phyloP scores from a whole-genome alignment of 2,113 vertebrate species.

The Otocyon megalotis region DNA sequence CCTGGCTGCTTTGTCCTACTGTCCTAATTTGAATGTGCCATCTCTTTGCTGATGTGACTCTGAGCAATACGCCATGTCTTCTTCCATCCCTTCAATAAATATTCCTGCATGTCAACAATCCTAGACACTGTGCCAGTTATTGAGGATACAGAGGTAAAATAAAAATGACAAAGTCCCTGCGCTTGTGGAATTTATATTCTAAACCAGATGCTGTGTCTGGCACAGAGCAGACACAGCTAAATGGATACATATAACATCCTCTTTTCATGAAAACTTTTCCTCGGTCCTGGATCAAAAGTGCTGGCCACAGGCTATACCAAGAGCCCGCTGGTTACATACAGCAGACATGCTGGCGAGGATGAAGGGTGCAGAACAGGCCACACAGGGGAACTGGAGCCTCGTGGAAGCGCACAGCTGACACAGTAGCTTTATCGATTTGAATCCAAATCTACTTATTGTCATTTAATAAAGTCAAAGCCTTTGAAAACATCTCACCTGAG shows the following conservation, averaged over 20 bases:
- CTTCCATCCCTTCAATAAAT: background rate
- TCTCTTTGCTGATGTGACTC: background rate
- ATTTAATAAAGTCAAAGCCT: background rate
- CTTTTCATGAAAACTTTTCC: slow-evolving; percentile 20
- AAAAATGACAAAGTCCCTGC: background rate
- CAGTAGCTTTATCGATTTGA: background rate
- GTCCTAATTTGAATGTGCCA: background rate
- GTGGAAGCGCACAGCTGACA: background rate
- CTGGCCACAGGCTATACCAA: background rate
- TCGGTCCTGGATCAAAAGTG: background rate
- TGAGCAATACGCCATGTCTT: background rate
- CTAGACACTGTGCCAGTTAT: background rate
- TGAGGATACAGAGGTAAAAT: background rate
- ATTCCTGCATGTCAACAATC: background rate
- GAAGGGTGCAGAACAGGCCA: rapidly evolving
- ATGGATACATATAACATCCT: background rate
- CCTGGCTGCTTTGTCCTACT: no score
- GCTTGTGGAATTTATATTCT: background rate
- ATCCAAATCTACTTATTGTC: background rate
- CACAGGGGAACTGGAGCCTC: rapidly evolving
- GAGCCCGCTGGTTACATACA: background rate
- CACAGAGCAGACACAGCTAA: background rate
- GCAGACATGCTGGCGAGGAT: rapidly evolving
- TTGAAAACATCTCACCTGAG: slow-evolving; percentile 11
- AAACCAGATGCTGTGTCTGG: background rate